These are phyloP conservation scores for Cryptotermes secundus DNA, from an alignment of 1,140 invertebrate genomes.

Conservation along the genomic window DNA sequence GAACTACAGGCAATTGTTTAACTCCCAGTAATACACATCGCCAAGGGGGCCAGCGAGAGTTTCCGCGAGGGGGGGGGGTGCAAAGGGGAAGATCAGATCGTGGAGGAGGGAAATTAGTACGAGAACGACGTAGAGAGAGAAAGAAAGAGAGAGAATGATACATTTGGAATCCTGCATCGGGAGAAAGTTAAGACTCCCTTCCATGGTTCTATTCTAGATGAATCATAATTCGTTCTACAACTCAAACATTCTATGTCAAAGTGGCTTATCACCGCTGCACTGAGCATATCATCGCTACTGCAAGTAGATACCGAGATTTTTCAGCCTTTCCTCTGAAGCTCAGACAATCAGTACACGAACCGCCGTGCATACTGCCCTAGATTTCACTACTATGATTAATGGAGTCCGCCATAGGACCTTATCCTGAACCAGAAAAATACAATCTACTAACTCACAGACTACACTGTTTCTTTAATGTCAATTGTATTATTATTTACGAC, in stretches of 20 bases:
- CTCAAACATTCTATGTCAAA: neutral
- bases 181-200: neutral
- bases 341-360: no score
- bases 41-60: neutral
- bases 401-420: no score
- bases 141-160: neutral
- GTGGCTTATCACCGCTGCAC: no score
- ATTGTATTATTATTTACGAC: no score
- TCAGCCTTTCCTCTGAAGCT: no score
- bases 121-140: neutral
- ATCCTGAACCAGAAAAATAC: no score
- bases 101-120: neutral
- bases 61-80: neutral
- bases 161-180: neutral
- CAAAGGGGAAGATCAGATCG: neutral
- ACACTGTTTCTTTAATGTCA: no score
- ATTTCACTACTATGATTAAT: no score
- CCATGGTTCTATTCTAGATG: neutral
- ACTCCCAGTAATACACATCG: neutral
- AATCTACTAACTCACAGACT: no score
- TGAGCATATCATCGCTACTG: no score
- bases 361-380: no score
- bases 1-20: conserved; percentile 11
- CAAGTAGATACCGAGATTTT: no score
- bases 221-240: conserved; percentile 4